Percentiles rank a stretch among this genome's conserved stretches.
phyloP scores from a whole-genome alignment of 2,797 vertebrate genomes.

The Orientallactaga sibirica region DNA sequence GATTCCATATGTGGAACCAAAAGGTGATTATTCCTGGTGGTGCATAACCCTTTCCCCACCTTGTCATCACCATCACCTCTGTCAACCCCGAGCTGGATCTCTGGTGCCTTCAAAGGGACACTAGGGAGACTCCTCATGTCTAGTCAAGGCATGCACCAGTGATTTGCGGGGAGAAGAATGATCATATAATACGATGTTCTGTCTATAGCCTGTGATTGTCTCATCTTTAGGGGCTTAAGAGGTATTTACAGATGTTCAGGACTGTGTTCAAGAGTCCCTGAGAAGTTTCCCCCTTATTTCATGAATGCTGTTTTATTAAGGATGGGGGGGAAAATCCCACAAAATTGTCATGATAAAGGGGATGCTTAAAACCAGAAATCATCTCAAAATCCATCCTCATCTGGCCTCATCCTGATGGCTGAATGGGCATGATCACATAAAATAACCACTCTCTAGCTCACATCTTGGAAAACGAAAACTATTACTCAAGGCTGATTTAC shows the following conservation, averaged over 20 bases:
- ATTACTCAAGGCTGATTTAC: constrained; percentile 10
- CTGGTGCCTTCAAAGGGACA: background rate
- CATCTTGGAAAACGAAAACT: constrained; percentile 5
- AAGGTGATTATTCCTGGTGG: background rate
- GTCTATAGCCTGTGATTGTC: background rate
- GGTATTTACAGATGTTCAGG: background rate
- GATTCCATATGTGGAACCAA: constrained; percentile 37
- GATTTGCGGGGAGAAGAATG: background rate
- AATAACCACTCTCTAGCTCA: background rate
- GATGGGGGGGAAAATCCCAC: background rate
- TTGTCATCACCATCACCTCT: background rate
- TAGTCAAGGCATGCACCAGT: background rate
- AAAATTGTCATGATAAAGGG: constrained; percentile 23
- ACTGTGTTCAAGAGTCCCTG: background rate
- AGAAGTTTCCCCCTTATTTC: constrained; percentile 27
- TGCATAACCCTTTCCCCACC: background rate
- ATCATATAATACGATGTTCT: background rate
- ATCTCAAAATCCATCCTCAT: background rate
- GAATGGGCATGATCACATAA: background rate
- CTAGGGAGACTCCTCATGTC: background rate
- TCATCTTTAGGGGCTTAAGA: background rate
- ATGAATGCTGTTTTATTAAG: constrained; percentile 45
- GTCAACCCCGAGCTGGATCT: background rate
- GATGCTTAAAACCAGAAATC: constrained; percentile 56
- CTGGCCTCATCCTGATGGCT: background rate